Base-by-base conservation (phyloP, 2,797 vertebrate species). In the Poeciliopsis gracilis region DNA sequence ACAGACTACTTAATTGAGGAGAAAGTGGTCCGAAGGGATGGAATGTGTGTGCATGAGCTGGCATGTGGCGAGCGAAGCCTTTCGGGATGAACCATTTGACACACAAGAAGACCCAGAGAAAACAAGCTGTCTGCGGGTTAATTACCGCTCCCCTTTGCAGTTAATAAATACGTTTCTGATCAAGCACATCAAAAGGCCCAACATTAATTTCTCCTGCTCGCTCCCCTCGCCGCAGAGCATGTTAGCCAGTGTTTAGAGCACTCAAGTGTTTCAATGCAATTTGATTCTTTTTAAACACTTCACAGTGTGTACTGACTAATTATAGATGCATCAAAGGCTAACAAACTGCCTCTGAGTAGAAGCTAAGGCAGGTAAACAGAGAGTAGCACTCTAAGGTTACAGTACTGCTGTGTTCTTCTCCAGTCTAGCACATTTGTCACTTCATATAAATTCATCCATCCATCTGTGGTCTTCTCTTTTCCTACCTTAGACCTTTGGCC, bases 111-210 rank as follows among this genome's bases (percentile, higher is more conserved):
- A 93, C 93, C 94, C 91, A 87, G 89, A 93, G 92, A 95, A 96
- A 95, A 95, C 94, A 95, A 93, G 93, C 94, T 92, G 94, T 96
- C 94, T 94, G 85, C 79, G 94, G 95, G 94, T 96, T 96, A 96
- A 96, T 96, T 95, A 95, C 92, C 84, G 79, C 93, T 93, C 93
- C 91, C 92, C 93, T 95, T 92, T 95, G 92, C 94, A 95, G 92
- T 93, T 96, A 95, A 96, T 95, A 96, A 96, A 96, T 94, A 95
- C 90, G 91, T 96, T 96, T 96, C 92, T 95, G 95, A 96, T 96
- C 94, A 95, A 94, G 94, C 93, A 94, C 94, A 95, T 96, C 93
- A 96, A 95, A 92, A 87, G 88, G 77, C 77, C 84, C 87, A 63
- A 84, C 92, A 93, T 95, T 96, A 93, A 95, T 96, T 95, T 93